phyloP scores from a whole-genome alignment of 2,888 invertebrate genomes.

The Entomobrya multifasciata region DNA sequence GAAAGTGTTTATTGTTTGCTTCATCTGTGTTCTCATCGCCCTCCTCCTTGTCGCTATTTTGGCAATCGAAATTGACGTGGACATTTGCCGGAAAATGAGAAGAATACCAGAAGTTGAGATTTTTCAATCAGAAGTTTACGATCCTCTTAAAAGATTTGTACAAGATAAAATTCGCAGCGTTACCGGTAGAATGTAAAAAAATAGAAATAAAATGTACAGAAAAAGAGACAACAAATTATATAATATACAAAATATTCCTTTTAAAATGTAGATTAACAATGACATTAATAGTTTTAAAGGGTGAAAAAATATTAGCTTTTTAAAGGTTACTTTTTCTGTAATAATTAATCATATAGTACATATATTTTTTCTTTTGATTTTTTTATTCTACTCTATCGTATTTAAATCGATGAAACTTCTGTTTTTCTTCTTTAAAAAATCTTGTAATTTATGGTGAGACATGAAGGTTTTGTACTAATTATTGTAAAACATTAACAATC shows the following conservation, averaged over 20 bases:
- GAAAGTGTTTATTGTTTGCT: conserved; percentile 79
- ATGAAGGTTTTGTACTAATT: conserved; percentile 4
- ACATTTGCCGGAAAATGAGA: conserved; percentile 79
- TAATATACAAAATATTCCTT: conserved; percentile 17
- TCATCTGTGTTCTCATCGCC: conserved; percentile 79
- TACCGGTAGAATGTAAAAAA: conserved; percentile 39
- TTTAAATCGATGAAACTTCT: background rate
- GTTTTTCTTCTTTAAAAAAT: conserved; percentile 10
- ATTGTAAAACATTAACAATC: conserved; percentile 49
- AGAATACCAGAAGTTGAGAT: conserved; percentile 79
- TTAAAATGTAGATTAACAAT: conserved; percentile 41
- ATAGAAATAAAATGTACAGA: background rate
- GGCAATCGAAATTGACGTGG: conserved; percentile 79
- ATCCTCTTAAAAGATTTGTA: conserved; percentile 77
- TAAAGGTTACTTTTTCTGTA: no score
- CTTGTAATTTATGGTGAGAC: background rate
- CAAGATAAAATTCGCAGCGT: conserved; percentile 67
- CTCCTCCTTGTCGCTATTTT: conserved; percentile 78
- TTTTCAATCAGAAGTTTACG: conserved; percentile 79
- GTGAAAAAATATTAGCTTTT: background rate
- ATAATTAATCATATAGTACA: background rate
- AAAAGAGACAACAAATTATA: conserved; percentile 3
- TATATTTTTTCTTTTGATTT: background rate
- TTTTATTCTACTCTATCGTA: background rate
- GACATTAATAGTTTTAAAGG: conserved; percentile 8